phyloP scores from a whole-genome alignment of 2,888 invertebrate species.

The Eupithecia exiguata region DNA sequence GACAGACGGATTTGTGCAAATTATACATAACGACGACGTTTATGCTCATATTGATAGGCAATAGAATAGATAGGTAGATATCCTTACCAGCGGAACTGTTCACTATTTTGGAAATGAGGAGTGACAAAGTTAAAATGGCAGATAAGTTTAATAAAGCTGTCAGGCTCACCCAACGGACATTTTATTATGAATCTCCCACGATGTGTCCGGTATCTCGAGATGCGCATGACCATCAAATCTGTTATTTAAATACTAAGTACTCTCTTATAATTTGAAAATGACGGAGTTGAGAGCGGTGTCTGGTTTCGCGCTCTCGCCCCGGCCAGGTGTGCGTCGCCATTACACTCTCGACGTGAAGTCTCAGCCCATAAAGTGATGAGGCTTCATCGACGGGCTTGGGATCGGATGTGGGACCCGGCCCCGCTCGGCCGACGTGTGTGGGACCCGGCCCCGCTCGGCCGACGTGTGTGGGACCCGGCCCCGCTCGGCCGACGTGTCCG shows the following conservation, averaged over 20 bases:
- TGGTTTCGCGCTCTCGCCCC: constrained; percentile 28
- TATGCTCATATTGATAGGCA: constrained; percentile 29
- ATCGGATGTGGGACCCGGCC: constrained; percentile 15
- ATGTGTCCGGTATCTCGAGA: neutral
- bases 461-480: constrained; percentile 26
- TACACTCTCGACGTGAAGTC: neutral
- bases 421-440: constrained; percentile 27
- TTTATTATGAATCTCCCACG: neutral
- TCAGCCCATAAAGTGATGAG: constrained; percentile 40
- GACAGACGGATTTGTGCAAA: constrained; percentile 68
- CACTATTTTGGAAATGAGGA: neutral
- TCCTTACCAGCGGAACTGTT: neutral
- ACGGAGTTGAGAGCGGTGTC: constrained; percentile 18
- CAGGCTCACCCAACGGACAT: neutral
- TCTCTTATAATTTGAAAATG: neutral
- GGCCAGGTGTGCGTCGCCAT: neutral
- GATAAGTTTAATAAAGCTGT: neutral
- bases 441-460: constrained; percentile 9
- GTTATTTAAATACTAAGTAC: constrained; percentile 23
- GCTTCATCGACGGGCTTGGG: constrained; percentile 34
- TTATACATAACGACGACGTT: constrained; percentile 52
- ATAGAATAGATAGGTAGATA: neutral
- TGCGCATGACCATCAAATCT: neutral
- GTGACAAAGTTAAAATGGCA: neutral
- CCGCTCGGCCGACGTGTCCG: constrained; percentile 30